These are phyloP conservation scores for Philopotamus ludificatus DNA, from an alignment of 1,140 invertebrate species.

Conservation along the genomic window DNA sequence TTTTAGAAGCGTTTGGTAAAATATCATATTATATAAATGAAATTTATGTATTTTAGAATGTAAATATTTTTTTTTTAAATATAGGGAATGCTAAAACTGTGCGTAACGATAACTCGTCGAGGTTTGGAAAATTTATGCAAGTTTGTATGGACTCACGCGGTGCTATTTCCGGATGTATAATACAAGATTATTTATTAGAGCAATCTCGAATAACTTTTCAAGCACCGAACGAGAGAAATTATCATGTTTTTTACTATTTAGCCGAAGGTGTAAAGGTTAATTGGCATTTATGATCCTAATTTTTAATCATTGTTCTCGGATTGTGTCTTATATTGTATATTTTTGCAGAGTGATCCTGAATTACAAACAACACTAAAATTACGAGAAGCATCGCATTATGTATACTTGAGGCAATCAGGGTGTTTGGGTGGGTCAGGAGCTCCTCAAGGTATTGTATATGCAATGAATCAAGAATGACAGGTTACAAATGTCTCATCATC, in stretches of 20 bases:
- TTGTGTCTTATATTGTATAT: too few relatives aligned
- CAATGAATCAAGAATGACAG: too few relatives aligned
- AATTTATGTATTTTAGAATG: conserved; percentile 7
- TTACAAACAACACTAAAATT: conserved; percentile 74
- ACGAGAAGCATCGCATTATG: conserved; percentile 56
- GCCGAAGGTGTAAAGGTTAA: conserved; percentile 72
- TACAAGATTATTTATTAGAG: conserved; percentile 94
- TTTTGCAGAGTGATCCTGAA: conserved; percentile 52
- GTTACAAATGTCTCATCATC: background rate
- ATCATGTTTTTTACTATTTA: conserved; percentile 97
- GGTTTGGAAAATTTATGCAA: conserved; percentile 98
- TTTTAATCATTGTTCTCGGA: too few relatives aligned
- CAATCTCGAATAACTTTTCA: conserved; percentile 95
- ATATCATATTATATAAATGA: conserved; percentile 13
- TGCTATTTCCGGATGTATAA: conserved; percentile 91
- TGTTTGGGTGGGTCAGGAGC: conserved; percentile 32
- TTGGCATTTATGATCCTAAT: too few relatives aligned
- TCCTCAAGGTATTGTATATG: conserved; percentile 20
- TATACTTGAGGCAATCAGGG: conserved; percentile 79
- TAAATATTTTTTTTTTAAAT: conserved; percentile 27
- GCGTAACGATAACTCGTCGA: conserved; percentile 94
- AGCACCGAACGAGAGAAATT: conserved; percentile 87
- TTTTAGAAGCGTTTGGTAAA: conserved; percentile 88
- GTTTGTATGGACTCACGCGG: conserved; percentile 89
- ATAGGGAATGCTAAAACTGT: conserved; percentile 96